Evolutionary conservation across 2,113 vertebrate genomes (phyloP), one percentile per base, ranked within the genome.

Genomic region (Cromileptes altivelis): DNA sequence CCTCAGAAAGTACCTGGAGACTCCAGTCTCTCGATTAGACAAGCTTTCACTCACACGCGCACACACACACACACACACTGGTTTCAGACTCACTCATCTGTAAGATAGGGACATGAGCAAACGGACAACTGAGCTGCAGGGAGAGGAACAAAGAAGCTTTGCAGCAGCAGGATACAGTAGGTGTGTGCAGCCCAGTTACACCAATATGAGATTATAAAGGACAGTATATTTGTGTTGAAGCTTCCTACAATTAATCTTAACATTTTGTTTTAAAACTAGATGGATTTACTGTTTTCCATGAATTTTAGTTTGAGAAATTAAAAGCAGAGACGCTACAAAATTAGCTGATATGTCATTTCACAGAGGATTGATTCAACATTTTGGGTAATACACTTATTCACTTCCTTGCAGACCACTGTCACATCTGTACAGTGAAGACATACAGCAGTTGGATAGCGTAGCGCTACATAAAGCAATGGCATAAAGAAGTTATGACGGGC

Each of bases 1-100:
- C 53, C 55, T 87, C 85, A 78, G 61, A 78, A 64, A 64, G 62
- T 53, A 79, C 83, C 75, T 83, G 70, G 57, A 86, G 64, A 75
- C 82, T 57, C n/a, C 52, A 37, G 1, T 13, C 13, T 62, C 65
- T 60, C 47, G 13, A 72, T 78, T 78, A 78, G 82, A 83, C 81
- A 82, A 23, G 57, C 33, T 14, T 56, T n/a, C 80, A 53, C 60
- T 1, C 42, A 30, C 55, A 40, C 70, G 69, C 62, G 58, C 37
- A 70, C 42, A 70, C 49, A 74, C 69, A 49, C 58, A 63, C 62
- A 40, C 55, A 33, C 60, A 63, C 69, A 30, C n/a, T 17, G 65
- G 19, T 27, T 75, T 84, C 84, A 68, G 75, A 50, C 56, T 81
- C 77, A 37, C 53, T 85, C 78, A 17, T 84, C 56, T 85, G 62